Evolutionary conservation across 2,888 invertebrate genomes (phyloP).

Genomic region (Meliscaeva auricollis): DNA sequence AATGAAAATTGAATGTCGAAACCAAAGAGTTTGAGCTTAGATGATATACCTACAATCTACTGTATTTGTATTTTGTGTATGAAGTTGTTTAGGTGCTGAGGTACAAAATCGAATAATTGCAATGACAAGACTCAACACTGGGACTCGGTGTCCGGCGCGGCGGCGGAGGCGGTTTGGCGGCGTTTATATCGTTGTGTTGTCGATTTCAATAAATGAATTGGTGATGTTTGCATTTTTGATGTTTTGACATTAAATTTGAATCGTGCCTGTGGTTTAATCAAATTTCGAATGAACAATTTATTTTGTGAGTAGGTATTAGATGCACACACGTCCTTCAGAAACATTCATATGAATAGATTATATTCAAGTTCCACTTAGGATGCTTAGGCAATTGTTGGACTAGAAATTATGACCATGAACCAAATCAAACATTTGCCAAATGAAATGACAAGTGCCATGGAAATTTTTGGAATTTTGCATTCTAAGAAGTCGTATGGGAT

Average conservation of each 20-base stretch:
- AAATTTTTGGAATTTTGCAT: no score
- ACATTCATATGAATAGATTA: not conserved
- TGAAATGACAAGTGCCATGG: no score
- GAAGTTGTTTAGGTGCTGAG: no score
- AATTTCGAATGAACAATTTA: constrained; percentile 64
- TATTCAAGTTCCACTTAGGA: not conserved
- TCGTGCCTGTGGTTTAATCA: constrained; percentile 72
- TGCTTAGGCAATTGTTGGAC: no score
- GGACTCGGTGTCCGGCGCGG: not conserved
- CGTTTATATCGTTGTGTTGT: not conserved
- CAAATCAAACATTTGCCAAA: no score
- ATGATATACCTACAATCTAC: no score
- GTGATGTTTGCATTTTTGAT: constrained; percentile 71
- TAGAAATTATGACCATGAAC: no score
- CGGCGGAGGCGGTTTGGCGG: not conserved
- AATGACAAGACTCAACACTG: not conserved
- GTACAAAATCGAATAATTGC: constrained; percentile 24
- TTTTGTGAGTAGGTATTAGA: constrained; percentile 51
- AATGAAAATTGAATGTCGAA: constrained; percentile 56
- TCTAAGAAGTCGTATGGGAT: no score
- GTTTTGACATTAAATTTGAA: constrained; percentile 72
- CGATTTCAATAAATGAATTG: constrained; percentile 17
- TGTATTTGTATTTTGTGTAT: not conserved
- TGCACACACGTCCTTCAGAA: constrained; percentile 17
- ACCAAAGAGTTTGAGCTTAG: constrained; percentile 15